These are phyloP conservation scores for Neosilurus mollespiculum DNA, from an alignment of 2,797 vertebrate species.

Conservation along the genomic window DNA sequence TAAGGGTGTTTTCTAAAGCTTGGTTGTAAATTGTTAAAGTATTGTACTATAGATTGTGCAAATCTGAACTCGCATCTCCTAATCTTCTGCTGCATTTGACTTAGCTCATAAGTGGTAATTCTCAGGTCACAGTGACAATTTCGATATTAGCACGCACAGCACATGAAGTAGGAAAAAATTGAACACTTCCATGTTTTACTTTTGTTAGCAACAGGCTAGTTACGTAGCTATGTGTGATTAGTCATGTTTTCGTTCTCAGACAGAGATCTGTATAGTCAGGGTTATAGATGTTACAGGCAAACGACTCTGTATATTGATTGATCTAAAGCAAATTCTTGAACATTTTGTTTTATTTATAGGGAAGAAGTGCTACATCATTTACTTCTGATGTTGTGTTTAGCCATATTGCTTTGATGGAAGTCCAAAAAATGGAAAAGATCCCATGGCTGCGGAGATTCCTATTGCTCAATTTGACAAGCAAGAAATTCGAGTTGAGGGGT, in stretches of 20 bases:
- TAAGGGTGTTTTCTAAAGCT: slow-evolving; percentile 1
- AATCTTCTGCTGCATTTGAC: background rate
- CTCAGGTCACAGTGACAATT: background rate
- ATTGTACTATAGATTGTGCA: background rate
- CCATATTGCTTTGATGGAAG: too few relatives aligned
- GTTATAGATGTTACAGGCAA: background rate
- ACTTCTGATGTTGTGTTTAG: background rate
- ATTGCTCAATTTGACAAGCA: too few relatives aligned
- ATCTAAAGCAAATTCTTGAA: background rate
- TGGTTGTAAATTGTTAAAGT: background rate
- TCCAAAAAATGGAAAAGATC: too few relatives aligned
- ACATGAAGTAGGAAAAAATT: background rate
- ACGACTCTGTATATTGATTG: background rate
- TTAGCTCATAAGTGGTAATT: background rate
- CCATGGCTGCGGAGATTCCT: background rate
- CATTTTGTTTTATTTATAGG: too few relatives aligned
- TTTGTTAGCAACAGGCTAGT: background rate
- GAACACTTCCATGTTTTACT: background rate
- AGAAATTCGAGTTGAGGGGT: background rate
- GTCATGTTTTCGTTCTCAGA: background rate
- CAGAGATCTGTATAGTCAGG: background rate
- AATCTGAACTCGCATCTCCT: background rate
- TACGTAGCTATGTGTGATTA: background rate
- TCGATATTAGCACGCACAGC: background rate
- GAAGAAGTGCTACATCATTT: background rate